Evolutionary conservation across 2,113 vertebrate genomes (phyloP), one percentile per base, ranked within the genome.

Genomic region (Ammodytes dubius): DNA sequence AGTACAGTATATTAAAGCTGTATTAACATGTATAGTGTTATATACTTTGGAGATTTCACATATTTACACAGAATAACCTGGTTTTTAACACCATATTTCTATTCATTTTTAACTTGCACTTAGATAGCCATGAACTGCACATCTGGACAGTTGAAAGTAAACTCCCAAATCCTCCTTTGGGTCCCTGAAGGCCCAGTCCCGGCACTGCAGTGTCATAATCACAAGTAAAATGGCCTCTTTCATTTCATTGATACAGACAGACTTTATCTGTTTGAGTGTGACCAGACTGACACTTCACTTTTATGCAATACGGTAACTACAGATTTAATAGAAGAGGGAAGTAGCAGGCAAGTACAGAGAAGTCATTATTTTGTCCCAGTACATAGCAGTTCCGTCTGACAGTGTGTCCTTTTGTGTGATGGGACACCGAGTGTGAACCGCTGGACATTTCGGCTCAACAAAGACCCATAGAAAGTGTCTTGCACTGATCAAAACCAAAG

Each of bases 371-470:
- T 70, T 53, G 66, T 73, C 53, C n/a, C 58, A 11, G 39, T 35
- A 46, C 74, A 67, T 63, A 79, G 47, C 81, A 56, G 86, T 68
- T 72, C 61, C 0, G 66, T 70, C 76, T 77, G 46, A 91, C 93
- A 92, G 81, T 88, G 81, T 88, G 86, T 84, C 58, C 17, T 43
- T 78, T 81, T 90, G 92, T 94, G 89, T 94, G 75, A 69, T 35
- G 14, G 50, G 53, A 81, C 87, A 67, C 76, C 68, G 53, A 72
- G 56, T 14, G 50, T 83, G 35, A 77, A 68, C 67, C 71, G 8
- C 70, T 72, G 78, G 80, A 79, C 68, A 13, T 80, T 84, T 80
- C 81, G 57, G 54, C 73, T 45, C 58, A 77, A 93, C 90, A 93
- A 89, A 89, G 87, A 72, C 87, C 76, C 85, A 75, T 68, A 86